A percentile compares a stretch with the other conserved stretches of the same genome.
Evolutionary conservation across 2,888 invertebrate species (phyloP).

Genomic region (Yponomeuta evonymella): DNA sequence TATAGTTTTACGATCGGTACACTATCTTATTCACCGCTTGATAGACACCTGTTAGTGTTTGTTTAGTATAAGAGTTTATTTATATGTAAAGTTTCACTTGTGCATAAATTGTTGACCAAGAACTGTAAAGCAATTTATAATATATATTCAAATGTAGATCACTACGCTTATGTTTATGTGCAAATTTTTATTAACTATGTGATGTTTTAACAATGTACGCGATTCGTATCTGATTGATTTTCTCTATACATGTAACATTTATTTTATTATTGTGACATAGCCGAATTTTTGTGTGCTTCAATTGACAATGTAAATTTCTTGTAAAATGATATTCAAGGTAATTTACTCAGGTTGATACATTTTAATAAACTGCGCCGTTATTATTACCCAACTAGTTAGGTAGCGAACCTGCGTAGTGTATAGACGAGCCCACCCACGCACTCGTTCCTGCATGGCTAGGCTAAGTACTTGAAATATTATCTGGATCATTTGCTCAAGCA

Average conservation of each 20-base stretch:
- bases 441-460: conserved; percentile 49
- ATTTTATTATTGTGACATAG: conserved; percentile 53
- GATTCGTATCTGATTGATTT: conserved; percentile 30
- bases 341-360: conserved; percentile 66
- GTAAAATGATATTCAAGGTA: conserved; percentile 62
- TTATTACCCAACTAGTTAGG: conserved; percentile 32
- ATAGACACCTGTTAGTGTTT: conserved; percentile 35
- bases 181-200: conserved; percentile 45
- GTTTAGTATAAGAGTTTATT: conserved; percentile 39
- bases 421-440: conserved; percentile 61
- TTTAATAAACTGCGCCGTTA: conserved; percentile 41
- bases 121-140: conserved; percentile 42
- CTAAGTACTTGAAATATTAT: conserved; percentile 36
- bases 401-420: conserved; percentile 37
- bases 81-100: conserved; percentile 45
- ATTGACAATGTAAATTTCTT: conserved; percentile 58
- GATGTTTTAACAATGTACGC: conserved; percentile 40
- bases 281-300: conserved; percentile 52
- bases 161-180: conserved; percentile 59
- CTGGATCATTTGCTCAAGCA: conserved; percentile 73
- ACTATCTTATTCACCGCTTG: conserved; percentile 47
- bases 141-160: conserved; percentile 55
- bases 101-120: conserved; percentile 55
- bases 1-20: conserved; percentile 37
- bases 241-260: conserved; percentile 18